Conservation (phyloP, 2,113 vertebrate genomes). For the Rattus rattus region DNA sequence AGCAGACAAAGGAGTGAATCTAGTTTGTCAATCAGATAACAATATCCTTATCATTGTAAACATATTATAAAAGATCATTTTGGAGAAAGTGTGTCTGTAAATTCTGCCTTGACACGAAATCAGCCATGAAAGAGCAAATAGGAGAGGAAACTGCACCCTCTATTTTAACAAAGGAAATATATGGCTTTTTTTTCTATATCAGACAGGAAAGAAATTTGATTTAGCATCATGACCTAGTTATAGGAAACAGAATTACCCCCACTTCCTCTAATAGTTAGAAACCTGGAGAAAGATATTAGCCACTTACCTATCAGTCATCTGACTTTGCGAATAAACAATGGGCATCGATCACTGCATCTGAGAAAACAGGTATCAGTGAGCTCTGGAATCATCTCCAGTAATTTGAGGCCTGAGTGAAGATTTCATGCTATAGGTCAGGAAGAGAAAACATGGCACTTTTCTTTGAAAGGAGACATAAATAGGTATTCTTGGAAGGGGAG, state of each 20-base stretch:
- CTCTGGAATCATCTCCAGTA: too few species aligned
- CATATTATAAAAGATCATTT: constrained; percentile 33
- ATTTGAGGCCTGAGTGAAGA: neutral
- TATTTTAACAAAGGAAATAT: neutral
- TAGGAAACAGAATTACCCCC: neutral
- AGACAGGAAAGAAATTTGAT: neutral
- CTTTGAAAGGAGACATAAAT: neutral
- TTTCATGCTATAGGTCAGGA: neutral
- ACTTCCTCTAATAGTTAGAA: neutral
- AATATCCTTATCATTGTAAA: constrained; percentile 14
- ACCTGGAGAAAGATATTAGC: neutral
- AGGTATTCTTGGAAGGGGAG: neutral
- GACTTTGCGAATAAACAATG: neutral
- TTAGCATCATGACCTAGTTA: neutral
- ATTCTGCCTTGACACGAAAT: neutral
- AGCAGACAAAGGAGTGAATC: constrained; percentile 66
- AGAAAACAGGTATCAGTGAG: neutral
- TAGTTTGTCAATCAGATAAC: constrained; percentile 62
- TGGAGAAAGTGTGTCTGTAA: neutral
- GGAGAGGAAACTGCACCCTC: neutral
- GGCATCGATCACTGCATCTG: too few species aligned
- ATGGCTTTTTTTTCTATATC: neutral
- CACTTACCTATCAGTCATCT: neutral
- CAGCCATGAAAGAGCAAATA: neutral
- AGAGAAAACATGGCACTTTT: neutral